phyloP scores from a whole-genome alignment of 2,888 invertebrate genomes.

The Apoda limacodes region DNA sequence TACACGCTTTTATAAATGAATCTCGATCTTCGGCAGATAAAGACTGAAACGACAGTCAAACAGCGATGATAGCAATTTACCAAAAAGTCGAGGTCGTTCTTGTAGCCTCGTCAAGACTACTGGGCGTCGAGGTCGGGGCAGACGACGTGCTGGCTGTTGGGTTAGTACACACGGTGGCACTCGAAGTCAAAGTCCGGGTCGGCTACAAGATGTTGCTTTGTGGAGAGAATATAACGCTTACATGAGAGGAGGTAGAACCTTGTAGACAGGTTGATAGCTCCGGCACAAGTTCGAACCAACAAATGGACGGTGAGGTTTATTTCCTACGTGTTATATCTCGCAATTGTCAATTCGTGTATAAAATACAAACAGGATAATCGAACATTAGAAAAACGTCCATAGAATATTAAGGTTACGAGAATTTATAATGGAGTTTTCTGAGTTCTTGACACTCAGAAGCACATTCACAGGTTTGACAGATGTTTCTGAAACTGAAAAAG shows the following conservation, averaged over 20 bases:
- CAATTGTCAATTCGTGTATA: constrained; percentile 12
- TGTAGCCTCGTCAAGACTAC: constrained; percentile 1
- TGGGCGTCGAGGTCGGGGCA: constrained; percentile 8
- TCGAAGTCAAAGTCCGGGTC: constrained; percentile 2
- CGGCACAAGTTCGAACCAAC: constrained; percentile 7
- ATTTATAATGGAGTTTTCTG: constrained; percentile 4
- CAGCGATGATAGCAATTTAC: constrained; percentile 1
- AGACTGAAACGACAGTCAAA: constrained; percentile 7
- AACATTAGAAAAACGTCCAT: neutral
- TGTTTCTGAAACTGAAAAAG: constrained; percentile 3
- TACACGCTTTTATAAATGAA: constrained; percentile 2
- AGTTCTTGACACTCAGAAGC: constrained; percentile 3
- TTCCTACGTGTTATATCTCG: constrained; percentile 10
- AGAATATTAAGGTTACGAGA: constrained; percentile 1
- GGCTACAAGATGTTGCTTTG: constrained; percentile 3
- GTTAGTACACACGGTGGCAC: constrained; percentile 8
- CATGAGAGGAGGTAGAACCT: constrained; percentile 19
- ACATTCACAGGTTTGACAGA: constrained; percentile 4
- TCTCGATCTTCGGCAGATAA: constrained; percentile 7
- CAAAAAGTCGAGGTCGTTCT: constrained; percentile 1
- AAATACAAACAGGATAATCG: constrained; percentile 2
- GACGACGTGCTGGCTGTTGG: constrained; percentile 5
- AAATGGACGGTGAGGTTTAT: constrained; percentile 15
- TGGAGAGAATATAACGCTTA: constrained; percentile 14
- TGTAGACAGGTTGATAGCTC: constrained; percentile 12